Conservation (phyloP, 2,113 vertebrate species). For the Reinhardtius hippoglossoides region DNA sequence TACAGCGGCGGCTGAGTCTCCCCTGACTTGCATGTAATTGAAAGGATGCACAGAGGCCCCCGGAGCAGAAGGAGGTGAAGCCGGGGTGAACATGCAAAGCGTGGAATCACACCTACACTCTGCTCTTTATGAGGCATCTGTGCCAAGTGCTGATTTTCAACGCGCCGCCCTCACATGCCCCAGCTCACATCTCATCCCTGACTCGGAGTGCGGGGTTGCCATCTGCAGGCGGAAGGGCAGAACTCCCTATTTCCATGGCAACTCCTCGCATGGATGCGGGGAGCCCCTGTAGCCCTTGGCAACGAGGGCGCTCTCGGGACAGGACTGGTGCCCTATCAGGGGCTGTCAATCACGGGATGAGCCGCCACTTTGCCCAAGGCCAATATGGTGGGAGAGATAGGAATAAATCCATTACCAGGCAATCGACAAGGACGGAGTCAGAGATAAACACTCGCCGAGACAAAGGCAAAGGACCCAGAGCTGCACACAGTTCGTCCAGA, state of each 20-base stretch:
- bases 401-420: constrained; percentile 25
- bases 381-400: constrained; percentile 18
- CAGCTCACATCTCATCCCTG: not conserved
- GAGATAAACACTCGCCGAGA: not conserved
- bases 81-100: constrained; percentile 9
- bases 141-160: not conserved
- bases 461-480: not conserved
- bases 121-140: constrained; percentile 3
- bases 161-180: not conserved
- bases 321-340: constrained; percentile 36
- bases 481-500: not conserved
- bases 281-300: constrained; percentile 70
- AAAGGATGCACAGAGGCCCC: constrained; percentile 10
- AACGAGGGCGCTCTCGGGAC: constrained; percentile 58
- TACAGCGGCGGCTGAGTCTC: not conserved
- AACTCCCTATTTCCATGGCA: constrained; percentile 80
- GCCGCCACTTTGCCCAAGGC: constrained; percentile 1
- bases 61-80: constrained; percentile 11
- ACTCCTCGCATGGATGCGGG: constrained; percentile 64
- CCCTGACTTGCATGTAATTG: constrained; percentile 28
- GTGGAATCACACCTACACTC: constrained; percentile 1
- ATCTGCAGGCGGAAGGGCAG: constrained; percentile 72
- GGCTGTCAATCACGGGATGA: constrained; percentile 55
- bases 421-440: not conserved
- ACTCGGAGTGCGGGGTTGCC: constrained; percentile 58